phyloP scores from a whole-genome alignment of 30 jellyfish, hydroid and myxozoan genomes.

The Catostylus mosaicus region DNA sequence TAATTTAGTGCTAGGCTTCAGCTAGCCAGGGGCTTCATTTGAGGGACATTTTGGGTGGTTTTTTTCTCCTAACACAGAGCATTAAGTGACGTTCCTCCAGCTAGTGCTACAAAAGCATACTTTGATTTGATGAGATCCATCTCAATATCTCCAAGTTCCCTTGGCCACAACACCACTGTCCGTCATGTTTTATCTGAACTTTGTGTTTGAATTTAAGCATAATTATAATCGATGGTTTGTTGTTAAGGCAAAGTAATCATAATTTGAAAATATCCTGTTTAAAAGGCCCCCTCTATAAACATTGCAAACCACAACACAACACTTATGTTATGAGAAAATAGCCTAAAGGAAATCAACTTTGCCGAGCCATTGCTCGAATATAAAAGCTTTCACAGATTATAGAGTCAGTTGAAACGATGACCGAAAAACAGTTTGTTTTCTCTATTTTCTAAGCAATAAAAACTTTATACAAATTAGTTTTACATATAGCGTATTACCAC shows the following conservation, averaged over 20 bases:
- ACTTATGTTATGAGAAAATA: constrained; percentile 5
- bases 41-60: too few relatives aligned
- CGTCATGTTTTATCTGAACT: too few relatives aligned
- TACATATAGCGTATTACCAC: neutral
- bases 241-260: neutral
- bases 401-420: neutral
- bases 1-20: too few relatives aligned
- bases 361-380: neutral
- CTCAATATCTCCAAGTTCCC: too few relatives aligned
- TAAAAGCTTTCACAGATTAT: neutral
- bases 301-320: constrained; percentile 7
- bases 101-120: too few relatives aligned
- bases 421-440: constrained; percentile 11
- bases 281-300: neutral
- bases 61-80: too few relatives aligned
- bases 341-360: constrained; percentile 12
- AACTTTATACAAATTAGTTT: neutral
- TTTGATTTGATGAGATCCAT: too few relatives aligned
- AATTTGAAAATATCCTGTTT: neutral
- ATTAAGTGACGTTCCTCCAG: too few relatives aligned
- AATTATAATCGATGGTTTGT: neutral
- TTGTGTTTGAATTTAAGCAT: too few relatives aligned
- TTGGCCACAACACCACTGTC: too few relatives aligned
- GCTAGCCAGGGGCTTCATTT: too few relatives aligned
- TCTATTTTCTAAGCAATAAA: neutral